Evolutionary conservation across 2,113 vertebrate genomes (phyloP).

Genomic region (Heliornis fulica): DNA sequence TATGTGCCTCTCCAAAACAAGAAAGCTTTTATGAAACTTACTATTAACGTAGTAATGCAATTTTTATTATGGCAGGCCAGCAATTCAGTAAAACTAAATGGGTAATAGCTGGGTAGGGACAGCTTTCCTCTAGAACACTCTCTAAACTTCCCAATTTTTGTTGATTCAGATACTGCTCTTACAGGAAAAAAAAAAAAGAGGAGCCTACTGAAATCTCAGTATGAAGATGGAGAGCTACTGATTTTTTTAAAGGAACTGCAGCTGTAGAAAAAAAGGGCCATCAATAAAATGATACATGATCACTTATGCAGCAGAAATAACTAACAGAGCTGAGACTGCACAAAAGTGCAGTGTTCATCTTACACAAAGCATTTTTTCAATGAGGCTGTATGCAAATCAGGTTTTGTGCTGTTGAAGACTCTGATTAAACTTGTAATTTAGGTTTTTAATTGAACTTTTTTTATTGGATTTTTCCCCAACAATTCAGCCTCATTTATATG

Average conservation of each 20-base stretch:
- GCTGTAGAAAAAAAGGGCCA: constrained; percentile 51
- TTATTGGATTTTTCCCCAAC: constrained; percentile 60
- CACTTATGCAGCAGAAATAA: constrained; percentile 64
- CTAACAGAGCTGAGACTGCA: constrained; percentile 47
- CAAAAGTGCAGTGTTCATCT: constrained; percentile 50
- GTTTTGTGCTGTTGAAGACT: constrained; percentile 44
- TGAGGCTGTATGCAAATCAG: constrained; percentile 65
- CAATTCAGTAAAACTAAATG: background rate
- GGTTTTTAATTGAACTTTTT: constrained; percentile 70
- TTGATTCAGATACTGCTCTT: background rate
- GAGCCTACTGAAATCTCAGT: background rate
- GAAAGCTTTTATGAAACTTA: background rate
- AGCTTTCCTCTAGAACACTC: background rate
- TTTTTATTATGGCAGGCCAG: background rate
- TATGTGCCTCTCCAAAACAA: background rate
- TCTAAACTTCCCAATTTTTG: background rate
- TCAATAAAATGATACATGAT: constrained; percentile 55
- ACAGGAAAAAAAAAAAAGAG: background rate
- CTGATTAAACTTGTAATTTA: constrained; percentile 69
- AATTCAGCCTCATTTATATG: constrained; percentile 59
- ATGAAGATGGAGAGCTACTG: background rate
- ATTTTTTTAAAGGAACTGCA: constrained; percentile 15
- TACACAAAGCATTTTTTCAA: constrained; percentile 58
- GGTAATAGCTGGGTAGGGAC: background rate
- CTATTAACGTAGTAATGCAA: background rate